Evolutionary conservation across 1,140 invertebrate genomes (phyloP).

Genomic region (Conus betulinus): DNA sequence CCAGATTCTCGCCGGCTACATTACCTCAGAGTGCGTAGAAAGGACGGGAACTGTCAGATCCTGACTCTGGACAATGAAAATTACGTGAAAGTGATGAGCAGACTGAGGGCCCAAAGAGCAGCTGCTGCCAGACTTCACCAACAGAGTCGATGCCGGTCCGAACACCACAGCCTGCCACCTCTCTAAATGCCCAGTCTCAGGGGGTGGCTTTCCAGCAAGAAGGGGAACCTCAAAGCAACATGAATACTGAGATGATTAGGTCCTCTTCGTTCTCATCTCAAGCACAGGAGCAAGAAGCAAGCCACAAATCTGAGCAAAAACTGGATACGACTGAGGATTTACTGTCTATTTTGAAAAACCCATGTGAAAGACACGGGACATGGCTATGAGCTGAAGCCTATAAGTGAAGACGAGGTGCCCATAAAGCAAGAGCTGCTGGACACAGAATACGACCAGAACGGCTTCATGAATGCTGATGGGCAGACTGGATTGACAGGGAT

Average conservation of each 20-base stretch:
- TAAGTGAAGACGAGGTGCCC: background rate
- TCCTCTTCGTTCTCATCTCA: too few species aligned
- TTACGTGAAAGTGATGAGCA: background rate
- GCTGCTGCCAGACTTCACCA: background rate
- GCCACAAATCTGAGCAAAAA: conserved; percentile 1
- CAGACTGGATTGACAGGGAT: background rate
- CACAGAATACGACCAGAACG: background rate
- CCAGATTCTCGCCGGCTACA: background rate
- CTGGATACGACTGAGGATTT: conserved; percentile 20
- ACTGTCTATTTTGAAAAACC: background rate
- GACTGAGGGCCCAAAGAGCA: background rate
- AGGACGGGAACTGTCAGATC: background rate
- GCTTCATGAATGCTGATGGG: background rate
- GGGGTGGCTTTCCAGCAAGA: background rate
- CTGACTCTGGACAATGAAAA: background rate
- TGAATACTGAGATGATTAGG: background rate
- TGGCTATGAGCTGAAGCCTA: background rate
- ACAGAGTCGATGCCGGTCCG: background rate
- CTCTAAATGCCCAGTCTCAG: background rate
- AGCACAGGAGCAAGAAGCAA: background rate
- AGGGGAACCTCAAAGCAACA: background rate
- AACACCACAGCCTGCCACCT: background rate
- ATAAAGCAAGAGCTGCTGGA: background rate
- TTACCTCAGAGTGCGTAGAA: background rate
- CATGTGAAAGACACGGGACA: background rate